Conservation (phyloP, 2,113 vertebrate genomes). For the Erpornis zantholeuca region DNA sequence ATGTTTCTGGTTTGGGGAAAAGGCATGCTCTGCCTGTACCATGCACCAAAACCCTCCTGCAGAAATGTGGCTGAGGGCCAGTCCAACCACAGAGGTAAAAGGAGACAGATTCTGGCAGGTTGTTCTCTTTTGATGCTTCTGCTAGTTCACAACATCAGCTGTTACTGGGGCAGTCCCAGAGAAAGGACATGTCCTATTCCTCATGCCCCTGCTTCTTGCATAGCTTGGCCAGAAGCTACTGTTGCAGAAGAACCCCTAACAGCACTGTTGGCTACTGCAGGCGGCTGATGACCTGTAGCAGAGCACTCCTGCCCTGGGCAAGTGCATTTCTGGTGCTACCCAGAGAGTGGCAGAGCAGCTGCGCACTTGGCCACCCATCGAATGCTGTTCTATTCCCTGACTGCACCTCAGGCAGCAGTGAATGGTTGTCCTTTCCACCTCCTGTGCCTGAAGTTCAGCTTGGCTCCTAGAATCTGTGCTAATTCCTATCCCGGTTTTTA, state of each 20-base stretch:
- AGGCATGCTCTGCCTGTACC: not conserved
- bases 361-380: not conserved
- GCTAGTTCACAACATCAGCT: not conserved
- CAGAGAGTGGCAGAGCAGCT: not conserved
- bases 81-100: not conserved
- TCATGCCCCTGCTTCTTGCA: fast-evolving
- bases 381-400: not conserved
- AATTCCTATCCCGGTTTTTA: not conserved
- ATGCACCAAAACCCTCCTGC: fast-evolving
- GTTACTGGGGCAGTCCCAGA: not conserved
- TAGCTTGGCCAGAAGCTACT: not conserved
- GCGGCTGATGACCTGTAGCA: not conserved
- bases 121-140: not conserved
- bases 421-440: not conserved
- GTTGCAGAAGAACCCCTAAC: no score
- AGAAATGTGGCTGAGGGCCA: not conserved
- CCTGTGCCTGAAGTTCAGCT: not conserved
- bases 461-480: not conserved
- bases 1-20: not conserved
- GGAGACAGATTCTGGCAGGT: fast-evolving
- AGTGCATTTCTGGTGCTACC: not conserved
- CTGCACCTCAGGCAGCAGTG: not conserved
- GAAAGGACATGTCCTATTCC: not conserved
- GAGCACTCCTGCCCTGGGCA: not conserved
- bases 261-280: not conserved